Conservation (phyloP, 2,888 invertebrate species). For the Thymelicus sylvestris region DNA sequence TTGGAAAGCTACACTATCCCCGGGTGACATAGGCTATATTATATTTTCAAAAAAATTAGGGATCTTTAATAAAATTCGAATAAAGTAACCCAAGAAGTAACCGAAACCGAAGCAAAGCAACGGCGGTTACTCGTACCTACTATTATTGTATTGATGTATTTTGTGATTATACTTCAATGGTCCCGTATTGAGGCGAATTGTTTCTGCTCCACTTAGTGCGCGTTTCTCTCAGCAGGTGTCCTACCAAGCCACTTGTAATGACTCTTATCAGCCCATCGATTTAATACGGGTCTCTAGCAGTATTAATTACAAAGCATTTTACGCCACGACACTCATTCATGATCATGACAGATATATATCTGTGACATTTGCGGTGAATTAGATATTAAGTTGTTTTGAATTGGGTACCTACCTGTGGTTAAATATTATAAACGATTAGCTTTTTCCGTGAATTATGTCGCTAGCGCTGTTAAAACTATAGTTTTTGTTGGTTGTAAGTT, state of each 20-base stretch:
- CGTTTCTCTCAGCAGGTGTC: constrained; percentile 22
- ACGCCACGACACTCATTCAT: constrained; percentile 28
- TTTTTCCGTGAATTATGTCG: background rate
- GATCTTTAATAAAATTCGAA: no score
- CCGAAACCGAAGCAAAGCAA: no score
- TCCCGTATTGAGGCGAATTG: background rate
- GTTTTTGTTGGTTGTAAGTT: no score
- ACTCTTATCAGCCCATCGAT: constrained; percentile 26
- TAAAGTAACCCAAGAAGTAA: no score
- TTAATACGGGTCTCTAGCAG: constrained; percentile 9
- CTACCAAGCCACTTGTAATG: constrained; percentile 16
- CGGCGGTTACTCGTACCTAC: no score
- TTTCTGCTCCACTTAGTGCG: background rate
- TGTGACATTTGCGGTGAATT: constrained; percentile 21
- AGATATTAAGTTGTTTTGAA: background rate
- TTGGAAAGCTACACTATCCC: no score
- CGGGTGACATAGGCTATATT: no score
- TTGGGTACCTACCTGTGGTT: background rate
- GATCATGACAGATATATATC: constrained; percentile 29
- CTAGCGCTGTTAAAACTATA: background rate
- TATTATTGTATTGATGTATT: no score
- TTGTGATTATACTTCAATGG: no score
- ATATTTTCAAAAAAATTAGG: no score
- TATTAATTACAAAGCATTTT: constrained; percentile 31
- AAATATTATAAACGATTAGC: background rate